Conservation (phyloP, 2,113 vertebrate species). For the Phaethon lepturus region DNA sequence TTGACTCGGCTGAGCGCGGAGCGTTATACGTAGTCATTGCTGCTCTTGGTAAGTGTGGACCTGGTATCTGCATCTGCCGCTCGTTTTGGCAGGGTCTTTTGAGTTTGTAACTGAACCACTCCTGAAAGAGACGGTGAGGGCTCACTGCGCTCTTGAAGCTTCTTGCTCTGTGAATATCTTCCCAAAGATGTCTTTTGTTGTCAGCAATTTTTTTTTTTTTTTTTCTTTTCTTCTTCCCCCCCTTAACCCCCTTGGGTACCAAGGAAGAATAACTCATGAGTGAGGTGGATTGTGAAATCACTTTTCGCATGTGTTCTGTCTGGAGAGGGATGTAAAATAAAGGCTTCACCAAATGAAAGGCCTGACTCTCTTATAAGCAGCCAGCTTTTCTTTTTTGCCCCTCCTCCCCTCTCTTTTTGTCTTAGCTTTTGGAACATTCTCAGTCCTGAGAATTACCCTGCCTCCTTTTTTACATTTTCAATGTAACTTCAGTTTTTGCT, state of each 20-base stretch:
- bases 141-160: slow-evolving; percentile 61
- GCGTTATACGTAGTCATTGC: background rate
- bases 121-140: slow-evolving; percentile 51
- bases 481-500: background rate
- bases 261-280: slow-evolving; percentile 48
- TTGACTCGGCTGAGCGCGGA: slow-evolving; percentile 33
- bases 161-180: slow-evolving; percentile 79
- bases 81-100: slow-evolving; percentile 75
- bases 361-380: slow-evolving; percentile 42
- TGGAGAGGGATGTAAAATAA: slow-evolving; percentile 50
- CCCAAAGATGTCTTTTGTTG: slow-evolving; percentile 73
- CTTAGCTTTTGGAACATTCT: slow-evolving; percentile 1
- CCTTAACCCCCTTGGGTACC: background rate
- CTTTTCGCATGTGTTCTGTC: slow-evolving; percentile 8
- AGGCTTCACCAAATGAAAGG: slow-evolving; percentile 56
- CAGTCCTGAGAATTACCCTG: background rate
- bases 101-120: slow-evolving; percentile 57
- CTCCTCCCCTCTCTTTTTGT: background rate
- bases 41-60: slow-evolving; percentile 69
- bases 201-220: background rate
- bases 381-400: background rate
- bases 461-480: background rate
- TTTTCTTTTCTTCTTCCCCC: background rate
- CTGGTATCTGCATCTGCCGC: slow-evolving; percentile 65
- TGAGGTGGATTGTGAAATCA: slow-evolving; percentile 61